Evolutionary conservation across 2,888 invertebrate genomes (phyloP).

Genomic region (Macrosiphum euphorbiae): DNA sequence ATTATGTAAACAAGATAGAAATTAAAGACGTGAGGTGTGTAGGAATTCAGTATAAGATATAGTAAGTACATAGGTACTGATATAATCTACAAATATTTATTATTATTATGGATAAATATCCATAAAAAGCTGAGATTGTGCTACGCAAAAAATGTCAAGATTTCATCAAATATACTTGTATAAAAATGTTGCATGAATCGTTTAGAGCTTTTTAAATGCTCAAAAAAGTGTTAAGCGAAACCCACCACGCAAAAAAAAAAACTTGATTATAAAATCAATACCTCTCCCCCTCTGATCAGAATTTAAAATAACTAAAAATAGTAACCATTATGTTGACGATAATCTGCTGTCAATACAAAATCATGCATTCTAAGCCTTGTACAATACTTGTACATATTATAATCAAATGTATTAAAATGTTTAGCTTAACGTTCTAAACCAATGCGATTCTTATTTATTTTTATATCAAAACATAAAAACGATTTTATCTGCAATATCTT

Average conservation of each 20-base stretch:
- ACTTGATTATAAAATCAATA: not conserved
- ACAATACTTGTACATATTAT: not conserved
- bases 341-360: not conserved
- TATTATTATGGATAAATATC: not conserved
- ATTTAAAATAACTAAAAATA: not conserved
- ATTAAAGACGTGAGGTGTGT: not conserved
- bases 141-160: not conserved
- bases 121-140: not conserved
- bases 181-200: not conserved
- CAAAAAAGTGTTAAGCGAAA: not conserved
- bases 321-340: not conserved
- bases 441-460: not conserved
- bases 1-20: not conserved
- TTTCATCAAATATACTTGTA: not conserved
- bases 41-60: not conserved
- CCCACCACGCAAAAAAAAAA: not conserved
- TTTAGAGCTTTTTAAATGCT: not conserved
- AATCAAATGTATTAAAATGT: not conserved
- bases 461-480: not conserved
- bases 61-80: not conserved
- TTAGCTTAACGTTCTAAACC: not conserved
- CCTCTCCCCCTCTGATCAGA: not conserved
- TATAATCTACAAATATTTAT: not conserved
- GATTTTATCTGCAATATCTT: not conserved
- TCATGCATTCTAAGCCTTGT: not conserved